phyloP scores from a whole-genome alignment of 2,888 invertebrate genomes.

The Argyresthia albistria region DNA sequence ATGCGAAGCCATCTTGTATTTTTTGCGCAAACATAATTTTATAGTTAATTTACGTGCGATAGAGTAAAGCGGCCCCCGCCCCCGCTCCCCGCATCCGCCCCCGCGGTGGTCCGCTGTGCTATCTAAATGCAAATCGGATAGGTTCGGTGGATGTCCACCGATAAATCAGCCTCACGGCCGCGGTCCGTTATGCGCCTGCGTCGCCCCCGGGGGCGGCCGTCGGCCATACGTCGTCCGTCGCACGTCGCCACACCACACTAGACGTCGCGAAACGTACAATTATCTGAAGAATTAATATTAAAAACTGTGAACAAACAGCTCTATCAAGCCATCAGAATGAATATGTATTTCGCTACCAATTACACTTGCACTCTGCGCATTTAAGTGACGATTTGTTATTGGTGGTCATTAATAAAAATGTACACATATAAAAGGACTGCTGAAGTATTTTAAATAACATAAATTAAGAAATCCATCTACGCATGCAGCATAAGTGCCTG shows the following conservation, averaged over 20 bases:
- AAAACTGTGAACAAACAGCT: conserved; percentile 1
- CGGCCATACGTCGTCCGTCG: conserved; percentile 13
- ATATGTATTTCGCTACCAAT: too few relatives aligned
- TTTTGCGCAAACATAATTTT: conserved; percentile 44
- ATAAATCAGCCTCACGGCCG: conserved; percentile 56
- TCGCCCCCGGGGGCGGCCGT: conserved; percentile 28
- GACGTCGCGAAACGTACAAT: conserved; percentile 9
- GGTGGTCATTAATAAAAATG: not conserved
- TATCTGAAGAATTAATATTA: not conserved
- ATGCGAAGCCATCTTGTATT: conserved; percentile 29
- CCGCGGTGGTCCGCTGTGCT: conserved; percentile 34
- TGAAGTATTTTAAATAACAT: not conserved
- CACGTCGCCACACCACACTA: conserved; percentile 6
- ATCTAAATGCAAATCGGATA: conserved; percentile 72
- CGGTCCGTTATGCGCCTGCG: conserved; percentile 41
- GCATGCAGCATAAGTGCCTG: not conserved
- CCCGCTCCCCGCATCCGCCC: conserved; percentile 22
- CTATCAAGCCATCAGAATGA: not conserved
- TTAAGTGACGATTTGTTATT: too few relatives aligned
- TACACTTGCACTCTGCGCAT: too few relatives aligned
- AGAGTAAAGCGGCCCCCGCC: conserved; percentile 32
- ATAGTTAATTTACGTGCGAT: conserved; percentile 57
- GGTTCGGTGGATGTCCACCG: conserved; percentile 60
- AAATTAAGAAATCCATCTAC: not conserved
- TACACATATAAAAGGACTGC: not conserved